Conservation (phyloP, 2,113 vertebrate genomes). For the Uropsilus gracilis region DNA sequence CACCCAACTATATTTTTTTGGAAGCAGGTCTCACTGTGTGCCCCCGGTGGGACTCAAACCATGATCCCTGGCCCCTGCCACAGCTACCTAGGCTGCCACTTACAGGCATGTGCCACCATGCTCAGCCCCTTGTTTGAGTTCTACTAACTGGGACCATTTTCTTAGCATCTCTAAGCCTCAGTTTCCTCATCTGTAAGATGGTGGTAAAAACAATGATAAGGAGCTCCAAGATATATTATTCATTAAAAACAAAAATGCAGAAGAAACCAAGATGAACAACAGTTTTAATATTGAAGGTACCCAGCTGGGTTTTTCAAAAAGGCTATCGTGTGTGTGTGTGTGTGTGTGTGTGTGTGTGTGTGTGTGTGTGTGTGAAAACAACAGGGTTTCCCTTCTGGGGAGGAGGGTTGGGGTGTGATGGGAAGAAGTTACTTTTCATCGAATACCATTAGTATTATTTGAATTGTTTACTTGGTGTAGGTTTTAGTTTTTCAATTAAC, state of each 20-base stretch:
- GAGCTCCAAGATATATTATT: neutral
- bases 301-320: neutral
- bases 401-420: neutral
- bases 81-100: too few species aligned
- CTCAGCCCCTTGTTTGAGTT: neutral
- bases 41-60: too few species aligned
- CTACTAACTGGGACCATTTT: neutral
- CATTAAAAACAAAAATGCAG: neutral
- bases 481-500: conserved; percentile 52
- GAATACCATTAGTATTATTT: neutral
- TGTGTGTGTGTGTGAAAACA: neutral
- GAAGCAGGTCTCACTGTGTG: too few species aligned
- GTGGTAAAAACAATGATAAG: neutral
- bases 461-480: conserved; percentile 40
- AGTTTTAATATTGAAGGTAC: neutral
- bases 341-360: neutral
- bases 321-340: neutral
- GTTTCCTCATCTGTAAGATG: conserved; percentile 34
- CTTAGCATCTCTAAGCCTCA: conserved; percentile 32
- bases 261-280: neutral
- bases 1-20: too few species aligned
- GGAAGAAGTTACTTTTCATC: neutral
- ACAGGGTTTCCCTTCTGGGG: neutral
- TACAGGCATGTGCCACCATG: too few species aligned
- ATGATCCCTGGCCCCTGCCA: too few species aligned